Percentiles rank a stretch among this genome's conserved stretches.
These are phyloP conservation scores for Megathymus violae DNA, from an alignment of 1,140 invertebrate species.

Conservation along the genomic window DNA sequence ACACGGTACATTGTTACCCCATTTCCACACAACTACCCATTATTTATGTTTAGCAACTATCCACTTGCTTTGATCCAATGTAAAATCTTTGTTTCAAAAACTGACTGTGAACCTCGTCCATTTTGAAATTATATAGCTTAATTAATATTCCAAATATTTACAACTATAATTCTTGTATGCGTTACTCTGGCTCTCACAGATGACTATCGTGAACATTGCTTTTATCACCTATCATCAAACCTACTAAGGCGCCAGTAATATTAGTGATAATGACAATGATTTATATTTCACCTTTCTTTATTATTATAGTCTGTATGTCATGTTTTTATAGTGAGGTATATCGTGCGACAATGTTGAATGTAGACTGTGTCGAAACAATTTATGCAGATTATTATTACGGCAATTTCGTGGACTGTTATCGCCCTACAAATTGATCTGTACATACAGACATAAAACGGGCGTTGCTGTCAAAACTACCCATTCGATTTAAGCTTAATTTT, in stretches of 20 bases:
- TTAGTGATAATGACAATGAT: not conserved
- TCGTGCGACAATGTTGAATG: constrained; percentile 29
- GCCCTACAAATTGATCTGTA: constrained; percentile 72
- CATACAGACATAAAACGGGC: constrained; percentile 77
- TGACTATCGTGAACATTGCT: too few relatives aligned
- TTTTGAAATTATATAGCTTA: too few relatives aligned
- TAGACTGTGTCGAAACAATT: constrained; percentile 27
- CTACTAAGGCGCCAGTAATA: not conserved
- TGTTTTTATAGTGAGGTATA: not conserved
- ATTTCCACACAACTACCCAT: too few relatives aligned
- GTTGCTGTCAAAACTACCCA: constrained; percentile 79
- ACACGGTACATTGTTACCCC: constrained; percentile 9
- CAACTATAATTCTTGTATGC: too few relatives aligned
- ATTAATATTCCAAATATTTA: too few relatives aligned
- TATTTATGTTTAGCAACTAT: too few relatives aligned
- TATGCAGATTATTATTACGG: constrained; percentile 48
- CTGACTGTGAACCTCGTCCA: too few relatives aligned
- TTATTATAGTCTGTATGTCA: too few relatives aligned
- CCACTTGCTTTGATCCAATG: too few relatives aligned
- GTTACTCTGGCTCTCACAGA: too few relatives aligned
- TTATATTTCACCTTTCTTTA: not conserved
- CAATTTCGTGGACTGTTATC: constrained; percentile 57
- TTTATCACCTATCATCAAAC: too few relatives aligned
- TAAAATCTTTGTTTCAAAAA: too few relatives aligned
- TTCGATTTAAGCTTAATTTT: constrained; percentile 83